A percentile compares a stretch with the other conserved stretches of the same genome.
These are phyloP conservation scores for Meloidogyne exigua DNA, from an alignment of 1,140 invertebrate genomes.

Conservation along the genomic window DNA sequence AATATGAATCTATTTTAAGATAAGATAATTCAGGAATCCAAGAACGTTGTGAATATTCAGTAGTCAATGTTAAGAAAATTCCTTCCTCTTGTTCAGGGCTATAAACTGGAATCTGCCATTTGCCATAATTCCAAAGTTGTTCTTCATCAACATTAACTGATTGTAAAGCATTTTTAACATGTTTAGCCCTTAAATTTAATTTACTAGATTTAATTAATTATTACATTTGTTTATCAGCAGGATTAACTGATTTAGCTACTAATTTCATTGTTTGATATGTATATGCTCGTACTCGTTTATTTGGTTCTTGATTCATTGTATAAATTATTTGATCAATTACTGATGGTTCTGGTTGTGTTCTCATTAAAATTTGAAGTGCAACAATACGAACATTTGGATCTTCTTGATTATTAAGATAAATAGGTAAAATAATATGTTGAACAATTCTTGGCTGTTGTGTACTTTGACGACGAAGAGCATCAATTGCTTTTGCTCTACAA, in stretches of 20 bases:
- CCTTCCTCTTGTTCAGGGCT: conserved; percentile 37
- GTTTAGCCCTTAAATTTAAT: conserved; percentile 32
- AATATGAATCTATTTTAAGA: conserved; percentile 28
- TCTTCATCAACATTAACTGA: conserved; percentile 39
- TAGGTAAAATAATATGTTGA: conserved; percentile 41
- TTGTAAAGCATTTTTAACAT: conserved; percentile 44
- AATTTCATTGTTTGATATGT: conserved; percentile 41
- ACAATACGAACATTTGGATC: conserved; percentile 48
- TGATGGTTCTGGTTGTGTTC: conserved; percentile 22
- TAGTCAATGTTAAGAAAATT: conserved; percentile 38
- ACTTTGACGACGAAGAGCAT: conserved; percentile 39
- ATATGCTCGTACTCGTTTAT: conserved; percentile 46
- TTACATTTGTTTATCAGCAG: conserved; percentile 40
- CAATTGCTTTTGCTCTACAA: conserved; percentile 39
- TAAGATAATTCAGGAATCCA: conserved; percentile 38
- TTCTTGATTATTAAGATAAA: conserved; percentile 47
- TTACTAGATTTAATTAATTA: neutral
- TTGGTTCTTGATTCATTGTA: conserved; percentile 37
- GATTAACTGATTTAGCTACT: conserved; percentile 36
- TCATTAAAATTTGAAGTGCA: conserved; percentile 48
- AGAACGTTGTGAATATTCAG: conserved; percentile 30
- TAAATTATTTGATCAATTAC: conserved; percentile 37
- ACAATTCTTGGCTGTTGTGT: conserved; percentile 39
- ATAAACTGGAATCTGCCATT: conserved; percentile 46
- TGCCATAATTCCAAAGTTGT: conserved; percentile 28